Percentiles rank a stretch among this genome's conserved stretches.
phyloP scores from a whole-genome alignment of 2,113 vertebrate species.

The Oriolus oriolus region DNA sequence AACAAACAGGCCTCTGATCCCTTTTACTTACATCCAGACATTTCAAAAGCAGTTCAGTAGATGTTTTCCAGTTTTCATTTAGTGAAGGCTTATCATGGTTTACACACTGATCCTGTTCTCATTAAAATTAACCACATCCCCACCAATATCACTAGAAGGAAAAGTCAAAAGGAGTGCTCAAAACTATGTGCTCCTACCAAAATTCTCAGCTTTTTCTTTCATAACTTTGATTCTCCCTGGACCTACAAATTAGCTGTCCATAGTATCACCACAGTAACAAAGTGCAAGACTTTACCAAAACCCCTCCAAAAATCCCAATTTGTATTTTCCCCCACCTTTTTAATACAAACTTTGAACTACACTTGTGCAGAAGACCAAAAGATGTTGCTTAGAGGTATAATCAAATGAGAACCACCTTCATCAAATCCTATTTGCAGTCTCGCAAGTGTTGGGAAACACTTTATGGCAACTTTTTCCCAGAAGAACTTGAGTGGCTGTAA shows the following conservation, averaged over 20 bases:
- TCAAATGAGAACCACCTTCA: not conserved
- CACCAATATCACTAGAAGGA: not conserved
- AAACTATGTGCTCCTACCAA: not conserved
- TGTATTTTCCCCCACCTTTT: fast-evolving
- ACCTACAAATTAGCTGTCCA: not conserved
- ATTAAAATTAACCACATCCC: not conserved
- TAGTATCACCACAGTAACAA: not conserved
- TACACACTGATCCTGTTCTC: not conserved
- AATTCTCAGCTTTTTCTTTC: not conserved
- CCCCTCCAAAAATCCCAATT: not conserved
- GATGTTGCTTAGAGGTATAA: not conserved
- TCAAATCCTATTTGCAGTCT: not conserved
- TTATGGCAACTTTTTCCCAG: not conserved
- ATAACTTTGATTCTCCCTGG: not conserved
- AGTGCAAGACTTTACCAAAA: not conserved
- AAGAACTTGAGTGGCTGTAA: not conserved
- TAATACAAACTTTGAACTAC: not conserved
- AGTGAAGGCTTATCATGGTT: not conserved
- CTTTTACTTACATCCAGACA: not conserved
- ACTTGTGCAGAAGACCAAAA: not conserved
- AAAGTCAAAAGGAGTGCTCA: not conserved
- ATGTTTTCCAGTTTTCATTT: not conserved
- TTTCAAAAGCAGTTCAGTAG: not conserved
- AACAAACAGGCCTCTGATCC: not conserved
- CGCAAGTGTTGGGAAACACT: not conserved